Evolutionary conservation across 2,113 vertebrate species (phyloP).

Genomic region (Corydoras maculifer): DNA sequence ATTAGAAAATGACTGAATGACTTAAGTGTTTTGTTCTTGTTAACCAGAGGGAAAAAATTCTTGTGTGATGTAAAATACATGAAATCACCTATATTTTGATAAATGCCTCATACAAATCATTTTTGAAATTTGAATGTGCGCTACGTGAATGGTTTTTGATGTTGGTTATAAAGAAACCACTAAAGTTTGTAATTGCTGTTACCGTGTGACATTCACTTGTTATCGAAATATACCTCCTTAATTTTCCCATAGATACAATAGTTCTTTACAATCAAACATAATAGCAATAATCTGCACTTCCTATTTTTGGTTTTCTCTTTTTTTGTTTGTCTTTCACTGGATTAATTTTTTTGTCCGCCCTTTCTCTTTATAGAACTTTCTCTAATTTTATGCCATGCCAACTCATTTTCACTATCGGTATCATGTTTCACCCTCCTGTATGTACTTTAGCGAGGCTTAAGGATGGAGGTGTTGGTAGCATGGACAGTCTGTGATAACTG

Average conservation of each 20-base stretch:
- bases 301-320: background rate
- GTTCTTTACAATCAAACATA: too few species aligned
- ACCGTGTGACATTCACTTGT: too few species aligned
- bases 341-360: background rate
- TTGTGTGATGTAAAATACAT: background rate
- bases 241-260: too few species aligned
- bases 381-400: background rate
- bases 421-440: background rate
- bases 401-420: conserved; percentile 11
- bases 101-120: too few species aligned
- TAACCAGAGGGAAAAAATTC: background rate
- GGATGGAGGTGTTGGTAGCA: background rate
- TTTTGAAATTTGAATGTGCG: too few species aligned
- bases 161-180: too few species aligned
- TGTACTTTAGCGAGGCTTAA: background rate
- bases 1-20: background rate
- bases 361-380: background rate
- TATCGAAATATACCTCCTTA: too few species aligned
- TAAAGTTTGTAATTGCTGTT: too few species aligned
- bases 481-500: conserved; percentile 19
- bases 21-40: background rate
- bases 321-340: background rate
- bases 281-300: background rate
- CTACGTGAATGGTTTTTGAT: too few species aligned
- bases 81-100: too few species aligned